phyloP scores from a whole-genome alignment of 2,888 invertebrate species.

The Polydrusus tereticollis region DNA sequence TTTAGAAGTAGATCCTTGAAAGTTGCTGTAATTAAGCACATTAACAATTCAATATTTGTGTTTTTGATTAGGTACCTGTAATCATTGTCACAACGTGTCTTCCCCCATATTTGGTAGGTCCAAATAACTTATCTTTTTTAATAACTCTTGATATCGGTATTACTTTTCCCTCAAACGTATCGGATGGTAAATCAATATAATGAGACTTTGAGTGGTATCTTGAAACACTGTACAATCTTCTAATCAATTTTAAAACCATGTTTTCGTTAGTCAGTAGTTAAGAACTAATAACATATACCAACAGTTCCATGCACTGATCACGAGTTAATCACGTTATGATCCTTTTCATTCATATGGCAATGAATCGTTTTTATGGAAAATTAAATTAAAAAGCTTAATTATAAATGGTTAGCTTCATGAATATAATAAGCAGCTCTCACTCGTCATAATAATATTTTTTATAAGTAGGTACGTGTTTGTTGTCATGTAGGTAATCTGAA shows the following conservation, averaged over 20 bases:
- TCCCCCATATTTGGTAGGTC: slow-evolving; percentile 52
- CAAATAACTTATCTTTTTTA: not conserved
- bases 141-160: slow-evolving; percentile 32
- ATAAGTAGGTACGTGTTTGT: too few species aligned
- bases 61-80: slow-evolving; percentile 52
- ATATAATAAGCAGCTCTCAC: too few species aligned
- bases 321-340: not conserved
- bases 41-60: too few species aligned
- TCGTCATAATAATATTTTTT: too few species aligned
- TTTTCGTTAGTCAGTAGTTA: not conserved
- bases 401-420: too few species aligned
- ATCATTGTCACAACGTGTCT: slow-evolving; percentile 56
- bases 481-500: too few species aligned
- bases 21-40: too few species aligned
- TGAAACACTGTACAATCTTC: not conserved
- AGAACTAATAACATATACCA: not conserved
- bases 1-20: too few species aligned
- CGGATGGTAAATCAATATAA: slow-evolving; percentile 45
- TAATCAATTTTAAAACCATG: slow-evolving; percentile 38
- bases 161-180: slow-evolving; percentile 49
- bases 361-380: too few species aligned
- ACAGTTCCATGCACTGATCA: not conserved
- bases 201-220: slow-evolving; percentile 30
- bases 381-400: too few species aligned
- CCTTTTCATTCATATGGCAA: too few species aligned